A percentile compares a stretch with the other conserved stretches of the same genome.
Conservation (phyloP, 2,888 invertebrate species). For the Bombyx huttoni region DNA sequence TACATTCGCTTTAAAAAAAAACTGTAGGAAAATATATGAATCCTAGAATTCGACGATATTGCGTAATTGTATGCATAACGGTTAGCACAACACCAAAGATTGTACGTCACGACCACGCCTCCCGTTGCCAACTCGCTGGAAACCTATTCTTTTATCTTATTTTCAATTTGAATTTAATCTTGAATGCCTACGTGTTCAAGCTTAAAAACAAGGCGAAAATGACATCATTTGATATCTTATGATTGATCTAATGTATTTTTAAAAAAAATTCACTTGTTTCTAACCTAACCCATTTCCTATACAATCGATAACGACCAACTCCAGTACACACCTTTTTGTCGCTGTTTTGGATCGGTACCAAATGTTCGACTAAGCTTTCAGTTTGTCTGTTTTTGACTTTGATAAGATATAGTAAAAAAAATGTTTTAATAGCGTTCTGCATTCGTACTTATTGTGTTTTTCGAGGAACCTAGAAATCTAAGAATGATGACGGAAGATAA, state of each 20-base stretch:
- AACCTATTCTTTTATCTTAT: slow-evolving; percentile 19
- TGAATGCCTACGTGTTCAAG: slow-evolving; percentile 7
- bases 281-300: too few relatives aligned
- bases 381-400: too few relatives aligned
- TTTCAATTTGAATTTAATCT: slow-evolving; percentile 11
- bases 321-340: too few relatives aligned
- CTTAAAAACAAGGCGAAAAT: not conserved
- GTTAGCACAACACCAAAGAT: slow-evolving; percentile 3
- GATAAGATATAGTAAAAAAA: too few relatives aligned
- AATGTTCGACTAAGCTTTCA: too few relatives aligned
- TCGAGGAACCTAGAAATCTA: too few relatives aligned
- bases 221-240: not conserved
- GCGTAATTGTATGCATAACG: slow-evolving; percentile 32
- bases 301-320: too few relatives aligned
- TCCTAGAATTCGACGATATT: slow-evolving; percentile 10
- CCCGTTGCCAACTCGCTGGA: slow-evolving; percentile 31
- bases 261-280: too few relatives aligned
- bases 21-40: not conserved
- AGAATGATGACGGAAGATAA: too few relatives aligned
- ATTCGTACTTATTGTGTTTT: too few relatives aligned
- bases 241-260: not conserved
- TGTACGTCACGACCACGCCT: slow-evolving; percentile 55
- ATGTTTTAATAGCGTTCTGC: too few relatives aligned
- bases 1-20: not conserved
- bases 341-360: too few relatives aligned